phyloP scores from a whole-genome alignment of 2,888 invertebrate genomes.

The Sturmia bella region DNA sequence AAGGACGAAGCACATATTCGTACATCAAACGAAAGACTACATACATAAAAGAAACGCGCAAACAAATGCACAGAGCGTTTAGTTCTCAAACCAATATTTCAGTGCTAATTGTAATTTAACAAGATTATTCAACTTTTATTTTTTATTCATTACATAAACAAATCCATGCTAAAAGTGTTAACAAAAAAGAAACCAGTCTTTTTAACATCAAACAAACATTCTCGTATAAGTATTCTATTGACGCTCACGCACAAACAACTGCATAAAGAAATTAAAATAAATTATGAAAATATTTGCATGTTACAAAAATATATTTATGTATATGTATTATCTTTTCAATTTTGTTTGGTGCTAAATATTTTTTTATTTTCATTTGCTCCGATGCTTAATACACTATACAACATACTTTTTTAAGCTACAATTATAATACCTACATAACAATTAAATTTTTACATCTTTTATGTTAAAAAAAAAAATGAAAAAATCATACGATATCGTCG shows the following conservation, averaged over 20 bases:
- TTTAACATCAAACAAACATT: slow-evolving; percentile 33
- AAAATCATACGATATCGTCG: no score
- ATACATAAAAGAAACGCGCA: slow-evolving; percentile 51
- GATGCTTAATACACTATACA: slow-evolving; percentile 39
- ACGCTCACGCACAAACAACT: slow-evolving; percentile 57
- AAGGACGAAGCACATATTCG: slow-evolving; percentile 44
- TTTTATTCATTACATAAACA: slow-evolving; percentile 19
- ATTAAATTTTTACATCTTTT: no score
- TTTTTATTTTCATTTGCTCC: slow-evolving; percentile 33
- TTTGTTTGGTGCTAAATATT: slow-evolving; percentile 66
- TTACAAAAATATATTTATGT: neutral
- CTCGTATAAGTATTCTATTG: slow-evolving; percentile 55
- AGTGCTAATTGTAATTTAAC: slow-evolving; percentile 61
- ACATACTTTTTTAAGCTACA: slow-evolving; percentile 52
- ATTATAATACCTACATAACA: no score
- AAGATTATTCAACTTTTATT: slow-evolving; percentile 36
- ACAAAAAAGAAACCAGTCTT: slow-evolving; percentile 18
- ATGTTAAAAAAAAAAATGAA: no score
- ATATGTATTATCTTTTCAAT: slow-evolving; percentile 30
- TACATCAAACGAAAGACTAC: slow-evolving; percentile 54
- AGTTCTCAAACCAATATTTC: slow-evolving; percentile 45
- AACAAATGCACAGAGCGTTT: slow-evolving; percentile 50
- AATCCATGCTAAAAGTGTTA: slow-evolving; percentile 32
- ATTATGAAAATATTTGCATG: slow-evolving; percentile 7
- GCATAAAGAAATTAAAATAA: slow-evolving; percentile 1